Evolutionary conservation across 2,888 invertebrate species (phyloP).

Genomic region (Mesorhabditis belari): DNA sequence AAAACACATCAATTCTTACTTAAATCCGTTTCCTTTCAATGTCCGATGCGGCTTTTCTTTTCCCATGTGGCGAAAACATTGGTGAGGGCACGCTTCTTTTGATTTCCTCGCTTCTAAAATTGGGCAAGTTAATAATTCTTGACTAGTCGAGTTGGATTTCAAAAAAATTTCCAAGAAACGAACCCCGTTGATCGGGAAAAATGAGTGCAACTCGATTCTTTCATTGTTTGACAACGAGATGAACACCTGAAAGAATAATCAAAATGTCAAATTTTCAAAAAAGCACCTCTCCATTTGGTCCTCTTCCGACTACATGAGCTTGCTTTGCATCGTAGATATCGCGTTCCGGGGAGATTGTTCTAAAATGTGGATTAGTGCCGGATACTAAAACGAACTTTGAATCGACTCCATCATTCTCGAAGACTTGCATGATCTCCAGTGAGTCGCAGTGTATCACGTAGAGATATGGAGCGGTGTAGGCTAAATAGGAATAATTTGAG

Average conservation of each 20-base stretch:
- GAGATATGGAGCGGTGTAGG: slow-evolving; percentile 37
- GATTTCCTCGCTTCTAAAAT: not conserved
- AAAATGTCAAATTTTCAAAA: slow-evolving; percentile 8
- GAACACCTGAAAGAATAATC: not conserved
- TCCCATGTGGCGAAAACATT: not conserved
- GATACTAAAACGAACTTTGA: too few species aligned
- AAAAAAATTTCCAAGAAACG: too few species aligned
- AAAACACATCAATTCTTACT: too few species aligned
- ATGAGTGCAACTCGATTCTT: not conserved
- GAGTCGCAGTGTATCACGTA: slow-evolving; percentile 47
- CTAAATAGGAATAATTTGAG: slow-evolving; percentile 9
- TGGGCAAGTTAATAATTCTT: too few species aligned
- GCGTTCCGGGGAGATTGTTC: slow-evolving; percentile 18
- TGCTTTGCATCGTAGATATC: slow-evolving; percentile 33
- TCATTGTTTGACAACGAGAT: not conserved
- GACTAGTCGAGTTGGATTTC: too few species aligned
- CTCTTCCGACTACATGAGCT: slow-evolving; percentile 32
- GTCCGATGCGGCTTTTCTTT: not conserved
- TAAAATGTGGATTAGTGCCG: too few species aligned
- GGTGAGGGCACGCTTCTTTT: not conserved
- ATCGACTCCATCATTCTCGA: slow-evolving; percentile 10
- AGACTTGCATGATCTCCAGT: slow-evolving; percentile 36
- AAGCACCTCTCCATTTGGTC: slow-evolving; percentile 21
- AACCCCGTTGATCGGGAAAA: not conserved
- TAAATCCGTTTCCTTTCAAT: too few species aligned